These are phyloP conservation scores for Limonius californicus DNA, from an alignment of 1,140 invertebrate species.

Conservation along the genomic window DNA sequence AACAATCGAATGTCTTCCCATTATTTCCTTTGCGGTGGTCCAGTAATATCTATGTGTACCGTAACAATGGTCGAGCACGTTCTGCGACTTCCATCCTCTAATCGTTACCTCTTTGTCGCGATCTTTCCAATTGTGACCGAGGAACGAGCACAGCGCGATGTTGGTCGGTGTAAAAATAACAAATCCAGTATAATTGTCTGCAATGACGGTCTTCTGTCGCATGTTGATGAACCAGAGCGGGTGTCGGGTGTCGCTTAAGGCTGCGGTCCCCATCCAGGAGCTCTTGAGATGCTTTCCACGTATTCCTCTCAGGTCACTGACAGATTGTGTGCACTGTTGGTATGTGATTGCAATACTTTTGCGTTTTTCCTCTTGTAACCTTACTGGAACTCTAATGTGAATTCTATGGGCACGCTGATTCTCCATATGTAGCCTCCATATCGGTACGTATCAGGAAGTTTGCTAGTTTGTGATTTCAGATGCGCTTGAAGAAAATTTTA, in stretches of 20 bases:
- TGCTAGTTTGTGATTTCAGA: too few species aligned
- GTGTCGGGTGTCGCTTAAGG: not conserved
- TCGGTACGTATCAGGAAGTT: too few species aligned
- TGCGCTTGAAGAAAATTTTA: too few species aligned
- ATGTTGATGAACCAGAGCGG: not conserved
- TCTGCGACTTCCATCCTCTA: not conserved
- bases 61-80: constrained; percentile 1
- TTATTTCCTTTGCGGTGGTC: constrained; percentile 6
- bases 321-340: constrained; percentile 32
- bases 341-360: constrained; percentile 26
- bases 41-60: not conserved
- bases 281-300: constrained; percentile 23
- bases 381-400: constrained; percentile 1
- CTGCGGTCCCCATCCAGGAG: not conserved
- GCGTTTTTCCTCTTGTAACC: not conserved
- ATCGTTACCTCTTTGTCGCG: not conserved
- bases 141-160: too few species aligned
- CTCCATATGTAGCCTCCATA: too few species aligned
- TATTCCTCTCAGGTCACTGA: constrained; percentile 31
- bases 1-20: not conserved
- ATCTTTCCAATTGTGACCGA: too few species aligned
- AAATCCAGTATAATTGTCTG: not conserved
- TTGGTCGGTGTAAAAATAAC: not conserved
- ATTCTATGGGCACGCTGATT: too few species aligned
- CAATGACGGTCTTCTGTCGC: not conserved